Evolutionary conservation across 2,797 vertebrate genomes (phyloP).

Genomic region (Coilia nasus): DNA sequence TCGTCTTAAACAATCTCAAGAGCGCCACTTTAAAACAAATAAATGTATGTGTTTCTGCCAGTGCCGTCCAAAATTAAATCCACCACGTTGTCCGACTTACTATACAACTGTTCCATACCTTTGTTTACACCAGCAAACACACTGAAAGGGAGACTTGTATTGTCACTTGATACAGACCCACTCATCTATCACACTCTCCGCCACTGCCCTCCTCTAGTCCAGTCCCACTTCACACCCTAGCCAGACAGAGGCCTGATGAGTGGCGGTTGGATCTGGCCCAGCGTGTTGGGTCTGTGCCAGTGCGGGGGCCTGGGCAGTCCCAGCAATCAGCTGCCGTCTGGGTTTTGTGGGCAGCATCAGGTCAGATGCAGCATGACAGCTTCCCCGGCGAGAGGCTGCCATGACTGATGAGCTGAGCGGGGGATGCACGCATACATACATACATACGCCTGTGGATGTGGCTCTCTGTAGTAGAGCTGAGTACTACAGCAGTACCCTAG

Average conservation of each 20-base stretch:
- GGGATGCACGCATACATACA: neutral
- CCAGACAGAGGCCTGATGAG: neutral
- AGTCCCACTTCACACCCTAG: neutral
- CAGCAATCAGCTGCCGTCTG: neutral
- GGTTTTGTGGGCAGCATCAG: neutral
- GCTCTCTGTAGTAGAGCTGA: neutral
- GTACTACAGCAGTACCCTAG: too few species aligned
- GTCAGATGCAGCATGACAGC: slow-evolving; percentile 6
- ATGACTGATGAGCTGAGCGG: slow-evolving; percentile 12
- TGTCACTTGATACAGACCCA: neutral
- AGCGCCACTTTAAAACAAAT: neutral
- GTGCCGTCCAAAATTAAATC: too few species aligned
- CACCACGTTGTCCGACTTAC: neutral
- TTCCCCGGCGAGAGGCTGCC: neutral
- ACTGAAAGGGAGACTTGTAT: neutral
- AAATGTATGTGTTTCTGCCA: neutral
- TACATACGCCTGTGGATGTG: neutral
- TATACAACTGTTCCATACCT: neutral
- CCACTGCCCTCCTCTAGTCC: too few species aligned
- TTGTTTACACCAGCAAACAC: neutral
- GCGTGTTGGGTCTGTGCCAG: neutral
- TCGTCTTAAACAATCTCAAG: neutral
- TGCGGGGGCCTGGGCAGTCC: neutral
- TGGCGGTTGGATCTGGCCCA: neutral
- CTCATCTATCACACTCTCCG: neutral